Evolutionary conservation across 2,888 invertebrate genomes (phyloP), one percentile per base, ranked within the genome.

Genomic region (Muscina levida): DNA sequence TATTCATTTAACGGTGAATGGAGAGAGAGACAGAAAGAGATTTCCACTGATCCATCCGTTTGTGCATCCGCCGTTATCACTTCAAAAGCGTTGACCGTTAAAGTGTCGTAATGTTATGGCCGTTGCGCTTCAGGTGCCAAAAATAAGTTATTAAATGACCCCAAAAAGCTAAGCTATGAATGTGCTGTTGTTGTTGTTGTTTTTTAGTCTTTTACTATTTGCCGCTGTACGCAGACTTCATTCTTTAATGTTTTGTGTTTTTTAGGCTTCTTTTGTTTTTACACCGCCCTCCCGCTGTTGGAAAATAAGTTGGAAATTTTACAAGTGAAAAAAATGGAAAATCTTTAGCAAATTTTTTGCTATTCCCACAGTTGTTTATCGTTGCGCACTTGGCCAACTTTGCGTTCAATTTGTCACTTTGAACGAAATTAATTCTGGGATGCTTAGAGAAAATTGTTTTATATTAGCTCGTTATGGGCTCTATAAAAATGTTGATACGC

Each of bases 81-180:
- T 53, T 19, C 48, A 8, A 31, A 31, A 48, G 37, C 37, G 1
- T 11, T 15, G 17, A 10, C 26, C 53, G 70, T 65, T 46, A 62
- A 72, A 77, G 80, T 80, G 80, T 80, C 57, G 77, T 77, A 80
- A 80, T 71, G 73, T 80, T 77, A 70, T 80, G 76, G 51, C 70
- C 80, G 77, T 70, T 77, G 76, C 80, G 80, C 77, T 77, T 74
- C 72, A 73, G 77, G 70, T 80, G 80, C 37, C 68, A 72, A 72
- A 79, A 68, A 39, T 8, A 44, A 44, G 11, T 31, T 31, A 31
- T 31, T 31, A 31, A 31, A 31, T 31, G 31, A 31, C 31, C 31
- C 31, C 31, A 31, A 44, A 51, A 51, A 51, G 17, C 22, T n/a
- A 51, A 51, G 13, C 24, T 53, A 24, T 53, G 53, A 53, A 51